Evolutionary conservation across 1,140 invertebrate genomes (phyloP).

Genomic region (Pogonomyrmex californicus): DNA sequence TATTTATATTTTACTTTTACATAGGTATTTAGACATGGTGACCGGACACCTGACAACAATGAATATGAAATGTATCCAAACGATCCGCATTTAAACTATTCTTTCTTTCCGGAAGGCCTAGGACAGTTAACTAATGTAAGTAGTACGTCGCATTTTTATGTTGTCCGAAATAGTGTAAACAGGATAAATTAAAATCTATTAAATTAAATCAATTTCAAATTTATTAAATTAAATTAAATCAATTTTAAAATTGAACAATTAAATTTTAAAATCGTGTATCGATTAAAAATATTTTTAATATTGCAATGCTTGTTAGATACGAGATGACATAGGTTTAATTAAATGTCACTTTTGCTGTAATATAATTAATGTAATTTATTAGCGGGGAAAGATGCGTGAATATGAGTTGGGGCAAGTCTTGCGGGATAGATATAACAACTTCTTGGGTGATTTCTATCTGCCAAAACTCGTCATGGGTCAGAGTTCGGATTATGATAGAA

Average conservation of each 20-base stretch:
- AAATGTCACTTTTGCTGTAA: neutral
- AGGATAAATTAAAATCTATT: neutral
- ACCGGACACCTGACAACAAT: constrained; percentile 91
- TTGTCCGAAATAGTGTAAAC: neutral
- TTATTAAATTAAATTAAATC: neutral
- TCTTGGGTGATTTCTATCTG: constrained; percentile 84
- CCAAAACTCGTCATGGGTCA: constrained; percentile 82
- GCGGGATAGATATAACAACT: constrained; percentile 80
- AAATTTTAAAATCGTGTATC: neutral
- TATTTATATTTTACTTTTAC: neutral
- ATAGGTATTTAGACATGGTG: constrained; percentile 92
- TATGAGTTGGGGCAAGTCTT: constrained; percentile 84
- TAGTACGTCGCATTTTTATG: constrained; percentile 19
- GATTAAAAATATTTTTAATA: constrained; percentile 1
- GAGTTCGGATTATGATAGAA: constrained; percentile 87
- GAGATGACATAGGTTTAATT: neutral
- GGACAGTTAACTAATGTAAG: constrained; percentile 92
- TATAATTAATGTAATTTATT: constrained; percentile 34
- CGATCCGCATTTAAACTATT: constrained; percentile 88
- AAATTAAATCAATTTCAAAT: neutral
- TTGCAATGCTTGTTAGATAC: neutral
- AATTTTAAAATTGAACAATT: too few species aligned
- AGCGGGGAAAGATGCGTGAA: constrained; percentile 86
- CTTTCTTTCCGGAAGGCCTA: constrained; percentile 90
- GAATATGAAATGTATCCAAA: constrained; percentile 88